phyloP scores from a whole-genome alignment of 2,888 invertebrate species.

The Agrochola litura region DNA sequence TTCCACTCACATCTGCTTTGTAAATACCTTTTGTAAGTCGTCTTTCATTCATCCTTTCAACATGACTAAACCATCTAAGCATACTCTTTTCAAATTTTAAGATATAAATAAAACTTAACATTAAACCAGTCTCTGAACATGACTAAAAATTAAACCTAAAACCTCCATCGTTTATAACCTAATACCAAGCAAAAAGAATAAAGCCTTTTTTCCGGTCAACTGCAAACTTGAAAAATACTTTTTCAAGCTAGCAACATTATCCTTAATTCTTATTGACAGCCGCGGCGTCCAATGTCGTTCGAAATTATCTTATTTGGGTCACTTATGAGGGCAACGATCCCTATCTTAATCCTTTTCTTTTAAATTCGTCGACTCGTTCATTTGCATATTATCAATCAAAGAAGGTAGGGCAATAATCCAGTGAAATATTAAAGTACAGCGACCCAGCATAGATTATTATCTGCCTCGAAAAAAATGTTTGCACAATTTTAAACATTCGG shows the following conservation, averaged over 20 bases:
- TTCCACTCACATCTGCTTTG: too few relatives aligned
- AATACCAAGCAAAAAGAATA: constrained; percentile 49
- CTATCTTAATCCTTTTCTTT: constrained; percentile 84
- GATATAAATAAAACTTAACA: constrained; percentile 45
- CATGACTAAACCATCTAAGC: background rate
- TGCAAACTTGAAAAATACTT: constrained; percentile 69
- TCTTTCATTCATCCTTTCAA: too few relatives aligned
- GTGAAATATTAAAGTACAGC: constrained; percentile 86
- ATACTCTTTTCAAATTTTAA: background rate
- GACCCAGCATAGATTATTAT: constrained; percentile 73
- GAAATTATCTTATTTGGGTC: constrained; percentile 88
- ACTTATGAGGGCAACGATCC: constrained; percentile 85
- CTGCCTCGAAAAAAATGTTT: constrained; percentile 67
- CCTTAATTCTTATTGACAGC: constrained; percentile 88
- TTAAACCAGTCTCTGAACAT: constrained; percentile 41
- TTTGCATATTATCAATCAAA: constrained; percentile 88
- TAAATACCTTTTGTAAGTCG: too few relatives aligned
- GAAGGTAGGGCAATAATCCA: constrained; percentile 84
- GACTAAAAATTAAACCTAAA: constrained; percentile 58
- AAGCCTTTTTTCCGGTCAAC: constrained; percentile 51
- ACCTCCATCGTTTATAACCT: constrained; percentile 62
- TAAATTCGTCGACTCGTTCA: constrained; percentile 83
- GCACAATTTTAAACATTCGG: constrained; percentile 66
- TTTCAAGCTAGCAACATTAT: constrained; percentile 83
- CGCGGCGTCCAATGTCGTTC: constrained; percentile 78